Base-by-base conservation (phyloP, 2,888 invertebrate genomes). In the Ctena decussata region DNA sequence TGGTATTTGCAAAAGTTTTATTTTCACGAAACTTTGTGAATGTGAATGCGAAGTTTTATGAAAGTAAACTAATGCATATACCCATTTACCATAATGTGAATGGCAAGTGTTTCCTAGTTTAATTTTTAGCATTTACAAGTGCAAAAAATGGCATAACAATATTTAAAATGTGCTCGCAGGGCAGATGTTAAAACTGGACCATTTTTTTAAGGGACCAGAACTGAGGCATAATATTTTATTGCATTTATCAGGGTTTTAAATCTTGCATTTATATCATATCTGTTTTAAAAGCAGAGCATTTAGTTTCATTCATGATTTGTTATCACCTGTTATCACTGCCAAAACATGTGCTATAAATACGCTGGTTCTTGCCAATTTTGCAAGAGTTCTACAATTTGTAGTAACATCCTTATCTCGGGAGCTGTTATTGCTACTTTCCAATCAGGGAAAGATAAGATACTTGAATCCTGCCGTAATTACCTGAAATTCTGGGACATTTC, bases 291-390 rank as follows among this genome's bases (percentile, higher is more conserved):
- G 24, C 57, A 57, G 57, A 65, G 65, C 65, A 65, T 65, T 65
- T 65, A 65, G 65, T 65, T 65, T 65, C 65, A 65, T 65, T 65
- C 65, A 65, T 65, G 65, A 65, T 65, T 65, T 65, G 35, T 65
- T 65, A 65, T 65, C 65, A 35, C 1, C 1, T 35, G 21, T 65
- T 65, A 65, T 65, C 65, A 65, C 65, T 65, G 65, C 65, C 65
- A 65, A 35, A 65, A 65, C 65, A 65, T 65, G 65, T 65, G 65
- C 65, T 65, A 65, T 65, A 65, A 35, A 65, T 65, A 65, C 8
- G 65, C 65, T 35, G 65, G 35, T 21, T 65, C 65, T 65, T 65
- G 65, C 65, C 65, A 65, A 21, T 57, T 24, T 27, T 27, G 24
- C 57, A 57, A 57, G 57, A 57, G 24, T 57, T 27, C 35, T 65